Base-by-base conservation (phyloP, 64 coral and sea anemone species). In the Montipora capricornis region DNA sequence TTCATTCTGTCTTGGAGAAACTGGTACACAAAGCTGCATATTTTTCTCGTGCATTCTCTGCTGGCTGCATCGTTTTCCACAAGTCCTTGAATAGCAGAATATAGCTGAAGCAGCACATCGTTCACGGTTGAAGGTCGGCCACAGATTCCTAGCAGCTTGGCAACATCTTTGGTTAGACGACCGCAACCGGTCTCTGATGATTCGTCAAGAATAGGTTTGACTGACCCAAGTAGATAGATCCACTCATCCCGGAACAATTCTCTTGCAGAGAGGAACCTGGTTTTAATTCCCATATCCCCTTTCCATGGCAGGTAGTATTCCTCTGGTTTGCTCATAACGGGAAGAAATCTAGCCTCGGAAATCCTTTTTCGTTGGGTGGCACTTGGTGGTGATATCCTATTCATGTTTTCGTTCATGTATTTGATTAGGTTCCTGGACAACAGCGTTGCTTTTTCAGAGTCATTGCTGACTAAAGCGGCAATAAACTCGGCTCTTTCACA, bases 301-400 rank as follows among this genome's bases (percentile, higher is more conserved):
- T 94, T 95, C 97, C 97, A 98, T 49, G 92, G 84, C 50, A 98
- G 77, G 60, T 78, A 80, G 58, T 98, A 97, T 11, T 73, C 90
- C 1, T 29, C 17, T 64, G 96, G 97, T 57, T 87, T 87, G 62
- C 87, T 15, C 19, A 98, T 84, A 81, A 91, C 82, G 1, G 97
- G 97, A 11, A 98, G 93, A 79, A 98, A 98, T 7, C 49, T 66
- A 10, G 87, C 80, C 44, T 90, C 88, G 4, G 84, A 90, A 61
- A 97, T 78, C 22, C 76, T 85, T 77, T 91, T 90, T 8, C 78
- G 46, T 51, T 97, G 87, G 4, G 80, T 48, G 49, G 70, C 62
- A 51, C 57, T 92, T 64, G 93, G 96, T 24, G 78, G 20, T 88
- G 69, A 89, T 60, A 98, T 80, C 50, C 85, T 83, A 22, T 82